phyloP scores from a whole-genome alignment of 2,797 vertebrate genomes.

The Champsocephalus esox region DNA sequence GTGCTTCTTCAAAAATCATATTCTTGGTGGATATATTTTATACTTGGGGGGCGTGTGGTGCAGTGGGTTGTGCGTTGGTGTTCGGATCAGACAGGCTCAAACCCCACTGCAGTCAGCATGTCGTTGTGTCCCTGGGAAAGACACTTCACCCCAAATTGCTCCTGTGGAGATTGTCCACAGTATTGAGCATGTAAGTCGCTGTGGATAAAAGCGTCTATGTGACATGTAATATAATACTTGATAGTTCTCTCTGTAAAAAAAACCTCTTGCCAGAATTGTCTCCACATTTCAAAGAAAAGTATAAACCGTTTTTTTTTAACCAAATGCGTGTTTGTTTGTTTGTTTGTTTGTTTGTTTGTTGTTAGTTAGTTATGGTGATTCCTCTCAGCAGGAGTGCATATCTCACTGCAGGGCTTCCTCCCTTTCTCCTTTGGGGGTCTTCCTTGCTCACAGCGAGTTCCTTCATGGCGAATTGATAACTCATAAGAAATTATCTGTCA shows the following conservation, averaged over 20 bases:
- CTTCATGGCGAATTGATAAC: constrained; percentile 50
- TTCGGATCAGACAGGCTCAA: too few species aligned
- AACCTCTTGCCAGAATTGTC: background rate
- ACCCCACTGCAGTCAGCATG: too few species aligned
- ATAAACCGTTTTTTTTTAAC: background rate
- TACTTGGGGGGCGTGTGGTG: too few species aligned
- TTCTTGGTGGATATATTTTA: background rate
- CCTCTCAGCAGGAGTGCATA: constrained; percentile 16
- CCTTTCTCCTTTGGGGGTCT: constrained; percentile 50
- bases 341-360: background rate
- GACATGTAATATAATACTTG: background rate
- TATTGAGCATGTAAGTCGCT: too few species aligned
- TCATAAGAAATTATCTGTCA: constrained; percentile 40
- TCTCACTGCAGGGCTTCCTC: constrained; percentile 39
- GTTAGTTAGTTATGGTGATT: background rate
- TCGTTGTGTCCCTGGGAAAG: too few species aligned
- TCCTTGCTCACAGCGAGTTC: constrained; percentile 49
- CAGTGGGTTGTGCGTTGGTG: too few species aligned
- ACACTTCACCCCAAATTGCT: too few species aligned
- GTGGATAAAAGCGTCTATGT: too few species aligned
- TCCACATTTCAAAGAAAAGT: background rate
- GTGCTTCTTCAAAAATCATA: background rate
- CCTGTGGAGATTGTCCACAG: too few species aligned
- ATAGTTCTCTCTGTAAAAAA: background rate
- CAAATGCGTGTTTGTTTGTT: background rate